A percentile compares a stretch with the other conserved stretches of the same genome.
Conservation (phyloP, 2,888 invertebrate genomes). For the Tortrix viridana region DNA sequence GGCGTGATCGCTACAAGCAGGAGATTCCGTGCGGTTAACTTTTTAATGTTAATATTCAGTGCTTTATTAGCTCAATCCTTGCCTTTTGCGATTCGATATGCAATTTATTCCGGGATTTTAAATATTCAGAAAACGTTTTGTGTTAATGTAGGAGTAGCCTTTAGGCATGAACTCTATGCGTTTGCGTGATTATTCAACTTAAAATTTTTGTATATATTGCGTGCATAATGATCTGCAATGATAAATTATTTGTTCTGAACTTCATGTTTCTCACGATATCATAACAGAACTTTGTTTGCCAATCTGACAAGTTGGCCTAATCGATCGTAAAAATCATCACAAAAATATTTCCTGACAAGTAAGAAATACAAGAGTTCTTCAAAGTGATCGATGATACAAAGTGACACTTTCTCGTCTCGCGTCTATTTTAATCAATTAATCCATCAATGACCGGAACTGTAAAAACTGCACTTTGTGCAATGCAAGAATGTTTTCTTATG, state of each 20-base stretch:
- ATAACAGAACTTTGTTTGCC: background rate
- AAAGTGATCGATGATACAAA: constrained; percentile 32
- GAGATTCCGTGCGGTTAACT: constrained; percentile 54
- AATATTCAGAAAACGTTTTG: constrained; percentile 4
- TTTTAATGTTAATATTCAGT: constrained; percentile 53
- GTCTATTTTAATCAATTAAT: constrained; percentile 61
- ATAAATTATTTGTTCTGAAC: background rate
- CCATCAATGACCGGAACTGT: constrained; percentile 75
- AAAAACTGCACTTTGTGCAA: constrained; percentile 58
- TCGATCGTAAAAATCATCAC: constrained; percentile 3
- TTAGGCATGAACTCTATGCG: background rate
- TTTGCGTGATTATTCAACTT: too few species aligned
- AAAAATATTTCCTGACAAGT: background rate
- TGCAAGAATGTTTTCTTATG: constrained; percentile 42
- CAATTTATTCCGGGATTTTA: constrained; percentile 34
- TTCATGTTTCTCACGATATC: background rate
- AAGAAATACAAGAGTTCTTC: background rate
- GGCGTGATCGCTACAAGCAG: constrained; percentile 63
- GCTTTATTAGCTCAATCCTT: constrained; percentile 51
- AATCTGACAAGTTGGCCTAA: constrained; percentile 9
- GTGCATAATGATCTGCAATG: too few species aligned
- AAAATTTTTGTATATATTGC: too few species aligned
- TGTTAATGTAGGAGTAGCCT: background rate
- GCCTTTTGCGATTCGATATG: constrained; percentile 46
- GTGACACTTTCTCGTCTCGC: constrained; percentile 35